Conservation (phyloP, 2,888 invertebrate genomes). For the Heliconius charithonia region DNA sequence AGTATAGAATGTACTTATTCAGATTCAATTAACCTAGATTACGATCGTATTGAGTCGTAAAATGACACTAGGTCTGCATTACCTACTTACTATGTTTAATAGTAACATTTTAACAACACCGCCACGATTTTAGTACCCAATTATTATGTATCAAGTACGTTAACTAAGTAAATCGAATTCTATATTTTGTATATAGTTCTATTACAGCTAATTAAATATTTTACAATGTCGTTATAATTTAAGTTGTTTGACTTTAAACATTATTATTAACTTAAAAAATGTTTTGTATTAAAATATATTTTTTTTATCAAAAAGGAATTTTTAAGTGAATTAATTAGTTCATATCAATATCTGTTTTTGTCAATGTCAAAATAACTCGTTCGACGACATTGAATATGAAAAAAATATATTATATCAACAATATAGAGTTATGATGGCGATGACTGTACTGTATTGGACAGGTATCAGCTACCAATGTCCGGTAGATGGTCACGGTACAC, state of each 20-base stretch:
- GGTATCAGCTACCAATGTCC: conserved; percentile 66
- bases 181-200: background rate
- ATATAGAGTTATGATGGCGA: background rate
- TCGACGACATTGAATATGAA: background rate
- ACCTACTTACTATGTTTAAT: conserved; percentile 46
- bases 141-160: conserved; percentile 24
- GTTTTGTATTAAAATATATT: background rate
- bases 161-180: conserved; percentile 1
- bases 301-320: background rate
- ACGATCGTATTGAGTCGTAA: conserved; percentile 50
- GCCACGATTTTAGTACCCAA: conserved; percentile 18
- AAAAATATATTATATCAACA: too few relatives aligned
- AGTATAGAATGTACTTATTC: conserved; percentile 50
- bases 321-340: background rate
- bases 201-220: background rate
- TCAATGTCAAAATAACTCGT: background rate
- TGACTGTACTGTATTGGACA: conserved; percentile 52
- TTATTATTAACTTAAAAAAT: background rate
- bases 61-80: conserved; percentile 47
- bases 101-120: conserved; percentile 43
- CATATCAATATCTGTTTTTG: background rate
- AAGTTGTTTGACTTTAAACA: background rate
- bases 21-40: conserved; percentile 53
- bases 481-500: conserved; percentile 52
- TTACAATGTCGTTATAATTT: background rate